Base-by-base conservation (phyloP, 2,113 vertebrate species). In the Caloenas nicobarica region DNA sequence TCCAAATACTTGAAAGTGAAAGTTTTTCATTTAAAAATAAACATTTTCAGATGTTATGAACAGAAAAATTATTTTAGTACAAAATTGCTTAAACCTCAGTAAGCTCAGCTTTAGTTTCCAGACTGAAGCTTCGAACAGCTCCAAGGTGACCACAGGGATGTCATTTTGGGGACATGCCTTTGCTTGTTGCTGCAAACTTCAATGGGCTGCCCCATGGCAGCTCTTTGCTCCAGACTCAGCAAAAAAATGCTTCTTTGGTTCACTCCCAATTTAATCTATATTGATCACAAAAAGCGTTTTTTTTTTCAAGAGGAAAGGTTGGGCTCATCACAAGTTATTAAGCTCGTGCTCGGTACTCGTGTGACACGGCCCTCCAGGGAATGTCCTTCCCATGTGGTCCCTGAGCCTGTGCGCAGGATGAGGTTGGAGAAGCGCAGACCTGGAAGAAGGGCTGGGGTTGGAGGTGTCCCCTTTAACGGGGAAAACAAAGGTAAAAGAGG, bases 261-360 rank as follows among this genome's bases (percentile, higher is more conserved):
- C 10, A 26, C 33, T 74, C 51, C 70, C 16, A 70, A 21, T 54
- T 79, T 88, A 53, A 79, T 85, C 66, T 44, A 11, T 53, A 57
- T 66, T 74, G 74, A 88, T 40, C 5, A 71, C 48, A 79, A 46
- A 80, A 65, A n/a, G 0, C 16, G 11, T 42, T 84, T 73, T 42
- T 4, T 4, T 51, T 65, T 91, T 34, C 33, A 57, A 44, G 61
- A 50, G 10, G 22, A 18, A 38, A 31, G 5, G 24, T 46, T 74
- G 48, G 74, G 13, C 10, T 87, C 21, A 23, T 80, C 34, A 24
- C 34, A 56, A 26, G 13, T 10, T 64, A 4, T 53, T 81, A 10
- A 74, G 8, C 18, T 48, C 23, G 26, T 3, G 0, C 36, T 0
- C 2, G 74, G 33, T 11, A 31, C 33, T 34, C 19, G 16, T 15